Conservation (phyloP, 1,140 invertebrate species). For the Chrysoperla carnea region DNA sequence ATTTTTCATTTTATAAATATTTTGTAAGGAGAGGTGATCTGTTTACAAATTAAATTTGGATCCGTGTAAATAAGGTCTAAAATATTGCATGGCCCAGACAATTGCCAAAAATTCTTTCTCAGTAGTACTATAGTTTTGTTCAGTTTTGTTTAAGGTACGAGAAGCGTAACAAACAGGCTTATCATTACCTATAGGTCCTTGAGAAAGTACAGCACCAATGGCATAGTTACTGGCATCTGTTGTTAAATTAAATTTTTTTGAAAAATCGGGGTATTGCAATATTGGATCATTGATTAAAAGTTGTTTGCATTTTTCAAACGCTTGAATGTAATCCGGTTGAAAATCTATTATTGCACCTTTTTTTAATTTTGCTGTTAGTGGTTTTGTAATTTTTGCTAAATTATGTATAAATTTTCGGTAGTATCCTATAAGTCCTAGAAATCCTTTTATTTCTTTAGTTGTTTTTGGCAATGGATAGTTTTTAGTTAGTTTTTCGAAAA, state of each 20-base stretch:
- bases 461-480: constrained; percentile 6
- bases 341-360: constrained; percentile 9
- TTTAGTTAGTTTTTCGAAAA: constrained; percentile 8
- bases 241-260: constrained; percentile 16
- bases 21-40: constrained; percentile 19
- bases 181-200: constrained; percentile 10
- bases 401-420: constrained; percentile 12
- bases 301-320: constrained; percentile 9
- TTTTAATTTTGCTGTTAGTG: constrained; percentile 6
- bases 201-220: constrained; percentile 16
- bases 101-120: constrained; percentile 16
- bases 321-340: constrained; percentile 6
- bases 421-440: constrained; percentile 8
- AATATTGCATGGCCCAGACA: constrained; percentile 23
- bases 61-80: constrained; percentile 17
- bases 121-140: constrained; percentile 11
- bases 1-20: no score
- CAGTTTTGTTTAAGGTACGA: constrained; percentile 11
- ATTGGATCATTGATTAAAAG: constrained; percentile 8
- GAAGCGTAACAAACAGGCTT: constrained; percentile 11
- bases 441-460: constrained; percentile 6
- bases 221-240: constrained; percentile 19
- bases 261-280: constrained; percentile 17
- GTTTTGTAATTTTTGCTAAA: constrained; percentile 11
- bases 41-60: constrained; percentile 12